Evolutionary conservation across 2,888 invertebrate species (phyloP), one percentile per base, ranked within the genome.

Genomic region (Zonitis immaculata): DNA sequence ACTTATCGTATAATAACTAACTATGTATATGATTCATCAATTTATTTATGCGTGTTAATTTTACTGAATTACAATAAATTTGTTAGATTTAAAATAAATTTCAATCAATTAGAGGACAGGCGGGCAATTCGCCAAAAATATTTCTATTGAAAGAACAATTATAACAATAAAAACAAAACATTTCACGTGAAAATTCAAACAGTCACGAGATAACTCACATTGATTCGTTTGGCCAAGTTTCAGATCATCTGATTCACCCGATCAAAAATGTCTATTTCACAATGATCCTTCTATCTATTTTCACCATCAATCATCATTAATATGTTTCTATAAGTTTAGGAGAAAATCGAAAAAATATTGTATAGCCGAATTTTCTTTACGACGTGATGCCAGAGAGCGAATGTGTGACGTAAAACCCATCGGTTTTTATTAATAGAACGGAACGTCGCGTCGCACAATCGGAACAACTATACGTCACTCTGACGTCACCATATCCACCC

Each of bases 401-500:
- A 28, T 22, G 7, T 43, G 57, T 69, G 68, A 69, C 67, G 68
- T 67, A 67, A 68, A 59, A 58, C 54, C 47, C 61, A 59, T 61
- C 63, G 58, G 39, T 16, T 32, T 11, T 49, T 64, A 66, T 62
- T 68, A 68, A 65, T 65, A 66, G 66, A 60, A 66, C 58, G 22
- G 47, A 56, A 59, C 66, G 67, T 61, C 67, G 63, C 62, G 66
- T 58, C 65, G 64, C 61, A 53, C 56, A n/a, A n/a, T 58, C 52
- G 45, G 59, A 52, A 62, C 65, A 63, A 65, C 65, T 49, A 60
- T 59, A 66, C 68, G 69, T 68, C 63, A 64, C 51, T 57, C 55
- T 62, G 64, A 66, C 70, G 69, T 68, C 67, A 70, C 59, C 47
- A 54, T 30, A 62, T 59, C 63, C 64, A 65, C 63, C 65, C 62